Conservation (phyloP, 30 jellyfish, hydroid and myxozoan species). For the Morbakka virulenta region DNA sequence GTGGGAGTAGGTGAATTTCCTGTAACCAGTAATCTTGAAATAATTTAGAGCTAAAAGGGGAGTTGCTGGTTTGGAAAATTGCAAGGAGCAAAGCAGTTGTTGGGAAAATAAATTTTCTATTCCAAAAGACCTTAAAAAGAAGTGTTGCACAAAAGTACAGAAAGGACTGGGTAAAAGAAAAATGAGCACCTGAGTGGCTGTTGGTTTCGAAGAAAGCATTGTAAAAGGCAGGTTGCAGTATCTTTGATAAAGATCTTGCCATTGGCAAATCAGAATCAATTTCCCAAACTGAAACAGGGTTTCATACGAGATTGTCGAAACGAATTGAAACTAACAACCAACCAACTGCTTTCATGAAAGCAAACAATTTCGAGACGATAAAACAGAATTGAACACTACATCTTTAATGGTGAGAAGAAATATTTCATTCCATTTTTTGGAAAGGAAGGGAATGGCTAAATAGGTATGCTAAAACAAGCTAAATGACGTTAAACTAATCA, state of each 20-base stretch:
- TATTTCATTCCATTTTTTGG: conserved; percentile 7
- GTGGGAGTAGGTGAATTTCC: too few relatives aligned
- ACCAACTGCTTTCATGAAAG: background rate
- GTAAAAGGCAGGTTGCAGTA: conserved; percentile 11
- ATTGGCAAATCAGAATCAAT: conserved; percentile 25
- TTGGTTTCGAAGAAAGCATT: background rate
- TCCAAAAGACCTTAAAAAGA: too few relatives aligned
- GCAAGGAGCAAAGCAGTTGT: too few relatives aligned
- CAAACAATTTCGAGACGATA: background rate
- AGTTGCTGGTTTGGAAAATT: too few relatives aligned
- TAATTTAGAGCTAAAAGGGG: too few relatives aligned
- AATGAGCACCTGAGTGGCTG: conserved; percentile 41
- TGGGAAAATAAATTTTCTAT: too few relatives aligned
- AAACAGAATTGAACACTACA: conserved; percentile 29
- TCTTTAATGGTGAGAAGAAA: conserved; percentile 33
- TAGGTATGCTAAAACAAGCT: conserved; percentile 1
- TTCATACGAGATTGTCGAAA: background rate
- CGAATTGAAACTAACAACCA: background rate
- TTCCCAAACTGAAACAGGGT: background rate
- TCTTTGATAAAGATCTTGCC: conserved; percentile 14
- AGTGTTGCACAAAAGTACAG: conserved; percentile 28
- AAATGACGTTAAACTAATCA: conserved; percentile 10
- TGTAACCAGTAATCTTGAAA: too few relatives aligned
- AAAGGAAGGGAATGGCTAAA: background rate
- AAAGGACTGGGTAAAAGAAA: conserved; percentile 42